Base-by-base conservation (phyloP, 1,140 invertebrate genomes). In the Pygmarrhopalites habei region DNA sequence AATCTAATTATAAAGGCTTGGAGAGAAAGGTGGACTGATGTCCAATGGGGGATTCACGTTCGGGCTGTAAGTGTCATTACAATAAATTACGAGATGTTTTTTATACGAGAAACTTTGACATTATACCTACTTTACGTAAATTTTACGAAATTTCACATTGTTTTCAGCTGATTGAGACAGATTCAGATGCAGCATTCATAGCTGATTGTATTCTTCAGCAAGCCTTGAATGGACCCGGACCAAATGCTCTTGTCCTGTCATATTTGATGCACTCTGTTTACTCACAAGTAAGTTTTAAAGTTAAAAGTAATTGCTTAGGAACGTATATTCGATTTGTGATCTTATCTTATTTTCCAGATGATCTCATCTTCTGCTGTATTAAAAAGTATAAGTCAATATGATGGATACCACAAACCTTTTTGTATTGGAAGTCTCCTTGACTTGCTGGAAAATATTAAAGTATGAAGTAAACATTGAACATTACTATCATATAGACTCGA, bases 11-110 rank as follows among this genome's bases (percentile, higher is more conserved):
- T 94, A 29, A 82, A 85, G 76, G 93, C 92, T 44, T 97, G 92
- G 92, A 80, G 90, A 71, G 92, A 95, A 79, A 80, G 92, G 58
- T 96, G 92, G 92, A 87, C 86, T 14, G 92, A 95, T 78, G 82
- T 94, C 28, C 88, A 94, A 76, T 97, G 92, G 92, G 92, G 92
- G 29, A 93, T 95, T 63, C 89, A 94, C 74, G 90, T 95, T 30
- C 95, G 95, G 80, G 88, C 87, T 25, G 88, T 83, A 73, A 47
- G 49, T 66, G n/a, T n/a, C n/a, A n/a, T n/a, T 3, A 41, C 39
- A n/a, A 10, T 23, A 25, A n/a, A n/a, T n/a, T n/a, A 43, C 2
- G 26, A 58, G 29, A 41, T 44, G 17, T 26, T 55, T 25, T 19
- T 29, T 56, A 23, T 49, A 65, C 1, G 17, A 19, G 56, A 44